Evolutionary conservation across 1,140 invertebrate species (phyloP).

Genomic region (Lanistes nyassanus): DNA sequence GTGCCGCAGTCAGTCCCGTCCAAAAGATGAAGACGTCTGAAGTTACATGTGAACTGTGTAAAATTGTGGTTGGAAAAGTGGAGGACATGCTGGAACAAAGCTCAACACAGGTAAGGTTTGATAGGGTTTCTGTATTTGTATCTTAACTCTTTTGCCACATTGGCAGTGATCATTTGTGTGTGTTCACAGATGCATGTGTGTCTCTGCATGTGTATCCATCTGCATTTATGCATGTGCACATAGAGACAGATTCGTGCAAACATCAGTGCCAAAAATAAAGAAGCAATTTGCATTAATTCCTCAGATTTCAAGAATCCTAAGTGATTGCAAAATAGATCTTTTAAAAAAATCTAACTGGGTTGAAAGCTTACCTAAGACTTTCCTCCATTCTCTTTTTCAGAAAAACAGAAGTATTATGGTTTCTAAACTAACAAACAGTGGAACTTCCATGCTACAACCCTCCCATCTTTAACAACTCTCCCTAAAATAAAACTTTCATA

Average conservation of each 20-base stretch:
- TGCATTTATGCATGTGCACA: neutral
- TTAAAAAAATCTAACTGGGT: neutral
- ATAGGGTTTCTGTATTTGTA: too few species aligned
- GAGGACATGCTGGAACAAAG: too few species aligned
- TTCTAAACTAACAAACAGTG: neutral
- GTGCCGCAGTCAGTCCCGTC: neutral
- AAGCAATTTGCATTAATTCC: neutral
- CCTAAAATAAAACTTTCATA: too few species aligned
- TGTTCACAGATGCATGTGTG: neutral
- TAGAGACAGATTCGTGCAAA: neutral
- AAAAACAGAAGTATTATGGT: neutral
- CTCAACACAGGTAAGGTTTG: too few species aligned
- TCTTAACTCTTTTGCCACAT: too few species aligned
- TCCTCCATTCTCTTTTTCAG: neutral
- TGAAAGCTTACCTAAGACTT: neutral
- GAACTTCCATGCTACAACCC: too few species aligned
- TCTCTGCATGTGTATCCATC: neutral
- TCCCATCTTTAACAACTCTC: too few species aligned
- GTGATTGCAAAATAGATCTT: neutral
- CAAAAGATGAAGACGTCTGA: neutral
- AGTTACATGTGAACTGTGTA: too few species aligned
- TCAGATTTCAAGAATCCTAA: neutral
- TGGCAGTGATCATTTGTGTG: neutral
- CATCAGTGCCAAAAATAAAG: constrained; percentile 8
- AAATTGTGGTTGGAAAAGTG: too few species aligned